Base-by-base conservation (phyloP, 2,113 vertebrate genomes). In the Salvelinus fontinalis region DNA sequence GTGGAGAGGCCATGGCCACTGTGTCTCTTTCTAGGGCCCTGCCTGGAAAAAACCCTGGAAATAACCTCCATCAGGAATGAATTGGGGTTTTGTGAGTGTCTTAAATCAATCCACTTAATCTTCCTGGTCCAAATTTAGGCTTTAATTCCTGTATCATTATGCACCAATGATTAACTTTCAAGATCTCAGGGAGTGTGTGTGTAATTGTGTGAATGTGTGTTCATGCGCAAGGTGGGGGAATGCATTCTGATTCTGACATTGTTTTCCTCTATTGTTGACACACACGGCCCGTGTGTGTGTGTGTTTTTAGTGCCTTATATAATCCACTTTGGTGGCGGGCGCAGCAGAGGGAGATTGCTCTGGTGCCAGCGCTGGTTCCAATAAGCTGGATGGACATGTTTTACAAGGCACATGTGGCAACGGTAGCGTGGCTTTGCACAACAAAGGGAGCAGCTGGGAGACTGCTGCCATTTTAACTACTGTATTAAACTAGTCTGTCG, bases 161-260 rank as follows among this genome's bases (percentile, higher is more conserved):
- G 18, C 20, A 20, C 13, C 54, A 20, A 57, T 57, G 3, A 49
- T 48, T 62, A 27, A 54, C 26, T 27, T 31, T 2, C 16, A 39
- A 0, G 6, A 34, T 20, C 6, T 68, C 16, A 16, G 67, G 18
- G 11, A 2, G 18, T 39, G 18, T 54, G 65, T 76, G 65, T 76
- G 48, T 71, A 22, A 72, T 66, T 59, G 51, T 59, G 29, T 11
- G 8, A 4, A 4, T 51, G 64, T 75, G 64, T 75, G 57, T 75
- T 14, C 67, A 64, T 54, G 49, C n/a, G 27, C 22, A 24, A 29
- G 65, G 54, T 22, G 9, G 13, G 18, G n/a, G 9, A 39, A 44
- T 22, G 67, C 67, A 69, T 18, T 20, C 16, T n/a, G 66, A 44
- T 18, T n/a, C 9, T 14, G 9, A 49, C 8, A 70, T 70, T 70